Evolutionary conservation across 2,797 vertebrate genomes (phyloP).

Genomic region (Alectoris magna): DNA sequence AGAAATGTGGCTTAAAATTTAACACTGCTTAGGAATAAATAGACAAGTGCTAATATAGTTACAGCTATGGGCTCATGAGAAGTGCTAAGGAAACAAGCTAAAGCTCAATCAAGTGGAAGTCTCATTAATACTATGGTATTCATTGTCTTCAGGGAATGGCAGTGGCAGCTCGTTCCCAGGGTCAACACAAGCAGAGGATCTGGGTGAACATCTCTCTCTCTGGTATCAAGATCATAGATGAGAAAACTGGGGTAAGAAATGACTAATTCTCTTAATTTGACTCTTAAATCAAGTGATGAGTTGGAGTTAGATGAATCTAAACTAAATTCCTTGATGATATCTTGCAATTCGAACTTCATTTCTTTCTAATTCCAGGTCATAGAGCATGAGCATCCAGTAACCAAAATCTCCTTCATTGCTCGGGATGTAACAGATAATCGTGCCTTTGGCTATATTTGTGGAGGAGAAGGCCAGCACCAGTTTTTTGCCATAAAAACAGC

Average conservation of each 20-base stretch:
- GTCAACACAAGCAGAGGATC: conserved; percentile 97
- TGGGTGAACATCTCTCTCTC: conserved; percentile 94
- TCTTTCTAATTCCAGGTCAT: conserved; percentile 85
- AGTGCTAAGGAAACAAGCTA: background rate
- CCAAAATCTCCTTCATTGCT: conserved; percentile 98
- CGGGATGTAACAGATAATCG: conserved; percentile 96
- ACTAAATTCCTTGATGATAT: background rate
- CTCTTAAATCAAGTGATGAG: background rate
- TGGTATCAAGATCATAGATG: conserved; percentile 95
- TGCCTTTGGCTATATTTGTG: conserved; percentile 96
- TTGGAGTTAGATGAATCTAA: background rate
- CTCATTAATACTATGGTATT: background rate
- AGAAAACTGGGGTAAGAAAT: conserved; percentile 93
- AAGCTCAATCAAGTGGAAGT: background rate
- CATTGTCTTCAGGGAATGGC: conserved; percentile 88
- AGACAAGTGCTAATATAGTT: background rate
- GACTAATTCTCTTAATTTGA: background rate
- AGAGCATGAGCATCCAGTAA: conserved; percentile 94
- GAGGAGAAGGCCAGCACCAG: conserved; percentile 96
- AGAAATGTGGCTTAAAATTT: background rate
- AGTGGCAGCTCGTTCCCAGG: conserved; percentile 93
- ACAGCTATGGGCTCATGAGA: background rate
- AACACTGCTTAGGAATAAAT: background rate
- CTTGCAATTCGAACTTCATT: background rate
- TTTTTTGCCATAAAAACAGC: conserved; percentile 98